Percentiles rank a stretch among this genome's conserved stretches.
phyloP scores from a whole-genome alignment of 2,888 invertebrate genomes.

The Dioctria linearis region DNA sequence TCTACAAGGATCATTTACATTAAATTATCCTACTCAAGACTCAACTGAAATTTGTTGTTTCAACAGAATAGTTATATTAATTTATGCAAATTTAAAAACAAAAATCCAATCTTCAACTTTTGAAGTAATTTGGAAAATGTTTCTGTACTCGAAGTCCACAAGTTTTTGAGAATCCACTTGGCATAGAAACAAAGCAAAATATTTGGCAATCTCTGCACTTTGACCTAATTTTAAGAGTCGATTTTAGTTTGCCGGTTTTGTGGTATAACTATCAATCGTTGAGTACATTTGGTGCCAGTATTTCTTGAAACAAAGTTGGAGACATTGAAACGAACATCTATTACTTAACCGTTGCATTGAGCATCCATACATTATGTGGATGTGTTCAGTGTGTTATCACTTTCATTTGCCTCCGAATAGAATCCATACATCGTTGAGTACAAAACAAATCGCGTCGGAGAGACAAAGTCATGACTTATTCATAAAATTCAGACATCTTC shows the following conservation, averaged over 20 bases:
- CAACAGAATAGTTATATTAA: too few species aligned
- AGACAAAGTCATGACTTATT: constrained; percentile 25
- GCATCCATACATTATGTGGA: not conserved
- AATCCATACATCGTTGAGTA: not conserved
- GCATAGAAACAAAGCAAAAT: not conserved
- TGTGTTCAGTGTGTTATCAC: not conserved
- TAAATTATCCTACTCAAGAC: too few species aligned
- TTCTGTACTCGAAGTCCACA: too few species aligned
- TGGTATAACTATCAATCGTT: too few species aligned
- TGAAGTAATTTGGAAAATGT: too few species aligned
- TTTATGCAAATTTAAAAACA: too few species aligned
- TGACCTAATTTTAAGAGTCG: not conserved
- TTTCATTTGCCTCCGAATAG: constrained; percentile 9
- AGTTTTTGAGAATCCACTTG: too few species aligned
- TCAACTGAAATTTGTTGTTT: too few species aligned
- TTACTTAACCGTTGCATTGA: not conserved
- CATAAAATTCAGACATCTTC: constrained; percentile 16
- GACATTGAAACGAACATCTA: constrained; percentile 21
- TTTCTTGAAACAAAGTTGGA: constrained; percentile 29
- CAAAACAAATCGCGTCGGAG: not conserved
- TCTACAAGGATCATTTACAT: too few species aligned
- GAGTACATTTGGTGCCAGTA: not conserved
- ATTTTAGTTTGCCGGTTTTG: not conserved
- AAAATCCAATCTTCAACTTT: too few species aligned
- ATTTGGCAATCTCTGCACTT: not conserved